Evolutionary conservation across 2,797 vertebrate species (phyloP).

Genomic region (Danionella dracula): DNA sequence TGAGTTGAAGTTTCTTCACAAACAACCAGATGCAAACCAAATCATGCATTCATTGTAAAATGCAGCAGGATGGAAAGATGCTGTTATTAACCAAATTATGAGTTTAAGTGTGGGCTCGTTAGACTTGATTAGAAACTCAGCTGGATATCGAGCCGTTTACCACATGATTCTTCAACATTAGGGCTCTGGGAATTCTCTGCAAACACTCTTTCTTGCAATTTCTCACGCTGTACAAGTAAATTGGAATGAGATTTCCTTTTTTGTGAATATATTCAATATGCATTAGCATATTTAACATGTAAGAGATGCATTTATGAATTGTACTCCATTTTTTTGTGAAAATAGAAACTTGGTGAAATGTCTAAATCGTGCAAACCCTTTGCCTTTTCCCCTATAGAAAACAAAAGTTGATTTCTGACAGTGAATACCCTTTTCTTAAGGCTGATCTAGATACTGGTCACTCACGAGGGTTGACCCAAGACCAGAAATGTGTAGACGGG

Average conservation of each 20-base stretch:
- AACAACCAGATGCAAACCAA: slow-evolving; percentile 36
- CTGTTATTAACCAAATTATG: slow-evolving; percentile 41
- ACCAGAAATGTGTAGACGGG: slow-evolving; percentile 1
- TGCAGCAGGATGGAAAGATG: slow-evolving; percentile 44
- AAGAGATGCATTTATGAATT: too few species aligned
- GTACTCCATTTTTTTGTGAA: too few species aligned
- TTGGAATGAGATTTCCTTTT: too few species aligned
- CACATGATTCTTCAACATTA: slow-evolving; percentile 25
- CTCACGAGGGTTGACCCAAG: slow-evolving; percentile 22
- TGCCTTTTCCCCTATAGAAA: too few species aligned
- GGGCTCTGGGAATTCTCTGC: background rate
- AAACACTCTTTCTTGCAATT: background rate
- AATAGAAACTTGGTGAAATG: too few species aligned
- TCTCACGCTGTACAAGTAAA: background rate
- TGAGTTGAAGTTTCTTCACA: too few species aligned
- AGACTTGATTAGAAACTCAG: slow-evolving; percentile 51
- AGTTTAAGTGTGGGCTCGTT: slow-evolving; percentile 48
- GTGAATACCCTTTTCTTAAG: too few species aligned
- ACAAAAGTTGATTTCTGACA: too few species aligned
- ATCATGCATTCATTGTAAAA: slow-evolving; percentile 34
- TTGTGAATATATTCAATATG: too few species aligned
- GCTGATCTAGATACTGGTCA: slow-evolving; percentile 30
- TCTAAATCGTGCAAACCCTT: too few species aligned
- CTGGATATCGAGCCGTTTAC: slow-evolving; percentile 37
- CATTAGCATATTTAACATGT: too few species aligned